These are phyloP conservation scores for Iguana delicatissima DNA, from an alignment of 2,797 vertebrate species.

Conservation along the genomic window DNA sequence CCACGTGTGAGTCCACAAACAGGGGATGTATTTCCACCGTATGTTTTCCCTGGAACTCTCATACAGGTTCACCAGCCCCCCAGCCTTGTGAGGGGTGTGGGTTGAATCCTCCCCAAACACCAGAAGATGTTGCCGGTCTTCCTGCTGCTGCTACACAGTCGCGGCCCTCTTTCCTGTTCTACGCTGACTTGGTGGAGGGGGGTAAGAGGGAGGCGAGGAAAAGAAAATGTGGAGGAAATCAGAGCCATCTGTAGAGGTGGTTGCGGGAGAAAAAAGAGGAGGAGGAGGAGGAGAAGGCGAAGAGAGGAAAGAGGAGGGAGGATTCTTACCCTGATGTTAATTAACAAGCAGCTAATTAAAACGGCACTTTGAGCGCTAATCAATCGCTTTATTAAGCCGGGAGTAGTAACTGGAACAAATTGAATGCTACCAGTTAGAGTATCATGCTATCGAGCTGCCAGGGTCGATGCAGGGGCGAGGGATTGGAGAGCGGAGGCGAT, in stretches of 20 bases:
- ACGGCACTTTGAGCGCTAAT: slow-evolving; percentile 87
- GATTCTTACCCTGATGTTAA: slow-evolving; percentile 81
- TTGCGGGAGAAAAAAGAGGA: slow-evolving; percentile 65
- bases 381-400: slow-evolving; percentile 88
- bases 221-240: slow-evolving; percentile 70
- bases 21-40: not conserved
- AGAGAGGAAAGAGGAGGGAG: not conserved
- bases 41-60: not conserved
- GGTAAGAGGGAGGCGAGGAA: not conserved
- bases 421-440: slow-evolving; percentile 84
- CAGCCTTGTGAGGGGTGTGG: not conserved
- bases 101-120: too few relatives aligned
- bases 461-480: slow-evolving; percentile 78
- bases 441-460: slow-evolving; percentile 69
- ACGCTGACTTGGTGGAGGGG: not conserved
- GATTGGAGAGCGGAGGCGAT: slow-evolving; percentile 79
- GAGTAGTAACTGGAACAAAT: slow-evolving; percentile 83
- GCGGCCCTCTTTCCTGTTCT: not conserved
- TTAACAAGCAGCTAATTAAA: slow-evolving; percentile 89
- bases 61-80: too few relatives aligned
- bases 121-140: not conserved
- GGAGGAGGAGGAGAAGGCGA: not conserved
- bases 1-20: too few relatives aligned
- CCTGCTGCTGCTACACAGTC: not conserved
- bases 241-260: slow-evolving; percentile 83